phyloP scores from a whole-genome alignment of 1,140 invertebrate species.

The Drosophila arawakana region DNA sequence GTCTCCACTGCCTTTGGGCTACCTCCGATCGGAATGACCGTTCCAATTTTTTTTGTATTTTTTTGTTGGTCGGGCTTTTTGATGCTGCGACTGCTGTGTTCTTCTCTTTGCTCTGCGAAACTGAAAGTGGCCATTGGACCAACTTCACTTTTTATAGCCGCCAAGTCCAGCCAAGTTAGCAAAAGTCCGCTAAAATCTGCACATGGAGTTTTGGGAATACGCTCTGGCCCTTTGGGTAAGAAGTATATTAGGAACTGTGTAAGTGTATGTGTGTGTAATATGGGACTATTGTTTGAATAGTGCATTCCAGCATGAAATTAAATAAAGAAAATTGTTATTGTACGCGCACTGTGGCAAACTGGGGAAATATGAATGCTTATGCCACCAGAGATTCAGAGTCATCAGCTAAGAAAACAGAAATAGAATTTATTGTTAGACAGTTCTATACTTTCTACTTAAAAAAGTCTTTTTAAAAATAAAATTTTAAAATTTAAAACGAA shows the following conservation, averaged over 20 bases:
- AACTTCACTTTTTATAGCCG: conserved; percentile 76
- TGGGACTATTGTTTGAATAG: conserved; percentile 67
- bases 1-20: conserved; percentile 27
- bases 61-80: conserved; percentile 57
- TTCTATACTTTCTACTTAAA: background rate
- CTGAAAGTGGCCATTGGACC: conserved; percentile 74
- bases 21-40: conserved; percentile 43
- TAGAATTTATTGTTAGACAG: background rate
- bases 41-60: conserved; percentile 60
- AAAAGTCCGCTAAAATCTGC: conserved; percentile 16
- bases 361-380: conserved; percentile 55
- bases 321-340: conserved; percentile 62
- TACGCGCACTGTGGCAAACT: conserved; percentile 39
- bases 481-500: background rate
- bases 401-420: conserved; percentile 2
- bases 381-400: conserved; percentile 22
- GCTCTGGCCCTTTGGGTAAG: conserved; percentile 40
- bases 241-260: background rate
- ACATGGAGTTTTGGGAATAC: conserved; percentile 76
- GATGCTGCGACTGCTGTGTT: conserved; percentile 64
- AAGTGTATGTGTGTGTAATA: conserved; percentile 7
- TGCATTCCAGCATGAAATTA: conserved; percentile 79
- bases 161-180: conserved; percentile 26
- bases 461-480: background rate
- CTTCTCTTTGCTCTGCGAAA: conserved; percentile 61